Base-by-base conservation (phyloP, 2,113 vertebrate species). In the Pithys albifrons region DNA sequence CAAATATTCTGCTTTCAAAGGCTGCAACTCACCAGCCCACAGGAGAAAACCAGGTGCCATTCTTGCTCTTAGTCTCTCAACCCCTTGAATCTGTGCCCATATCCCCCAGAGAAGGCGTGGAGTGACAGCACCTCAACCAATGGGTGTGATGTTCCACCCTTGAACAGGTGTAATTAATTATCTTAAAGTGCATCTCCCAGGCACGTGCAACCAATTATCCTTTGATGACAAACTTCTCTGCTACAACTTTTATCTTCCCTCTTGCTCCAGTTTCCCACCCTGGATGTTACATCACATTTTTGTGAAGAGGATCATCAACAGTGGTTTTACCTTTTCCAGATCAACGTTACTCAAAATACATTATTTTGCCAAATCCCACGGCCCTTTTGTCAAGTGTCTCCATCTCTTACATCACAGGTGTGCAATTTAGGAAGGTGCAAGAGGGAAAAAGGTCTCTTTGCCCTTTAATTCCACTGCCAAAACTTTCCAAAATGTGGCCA, bases 401-500 rank as follows among this genome's bases (percentile, higher is more conserved):
- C 70, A 64, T 3, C 12, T 22, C n/a, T 10, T 61, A 54, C n/a
- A n/a, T 0, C 2, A 1, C 13, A 41, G 27, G 39, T 3, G 0
- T 2, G 12, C 7, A 39, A 14, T 1, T 55, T 52, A 19, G 55
- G 46, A 85, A 48, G 9, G 49, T 3, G 4, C 2, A 35, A 43
- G 35, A 67, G 10, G 20, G 5, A 85, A 16, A 29, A 43, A 19
- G 71, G 7, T 37, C 23, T 67, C 20, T 27, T 17, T 23, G 29
- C 13, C 12, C 77, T 54, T 25, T 19, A 55, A 20, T 37, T 43
- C 6, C 25, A 22, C 9, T 12, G 12, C 9, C 24, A 76, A 55
- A 14, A 8, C 19, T 41, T 29, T 54, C 28, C 4, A 10, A 59
- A 57, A 39, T 0, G 0, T 6, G 6, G 7, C 22, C 52, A n/a